Conservation (phyloP, 2,113 vertebrate genomes). For the Xiphorhynchus elegans region DNA sequence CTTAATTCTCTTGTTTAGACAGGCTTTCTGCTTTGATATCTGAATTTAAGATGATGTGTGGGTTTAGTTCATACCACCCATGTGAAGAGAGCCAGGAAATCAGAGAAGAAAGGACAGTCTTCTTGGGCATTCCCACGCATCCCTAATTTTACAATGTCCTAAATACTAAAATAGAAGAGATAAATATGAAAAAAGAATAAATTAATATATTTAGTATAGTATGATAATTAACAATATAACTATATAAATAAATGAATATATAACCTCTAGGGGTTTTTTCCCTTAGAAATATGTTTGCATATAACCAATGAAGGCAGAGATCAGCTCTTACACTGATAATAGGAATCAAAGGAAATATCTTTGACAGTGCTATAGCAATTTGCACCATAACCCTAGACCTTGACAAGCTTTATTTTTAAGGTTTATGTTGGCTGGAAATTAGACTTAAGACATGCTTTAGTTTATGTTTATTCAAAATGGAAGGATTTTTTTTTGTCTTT, state of each 20-base stretch:
- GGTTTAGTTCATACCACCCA: neutral
- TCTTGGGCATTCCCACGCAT: neutral
- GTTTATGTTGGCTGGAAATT: neutral
- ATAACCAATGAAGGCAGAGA: neutral
- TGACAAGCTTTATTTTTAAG: neutral
- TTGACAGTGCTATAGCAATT: neutral
- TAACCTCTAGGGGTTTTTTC: fast-evolving
- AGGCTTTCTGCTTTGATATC: neutral
- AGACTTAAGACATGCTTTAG: neutral
- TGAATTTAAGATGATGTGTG: neutral
- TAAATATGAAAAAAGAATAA: neutral
- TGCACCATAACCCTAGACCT: neutral
- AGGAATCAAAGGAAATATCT: neutral
- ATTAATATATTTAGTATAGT: too few relatives aligned
- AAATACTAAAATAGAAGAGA: neutral
- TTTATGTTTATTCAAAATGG: neutral
- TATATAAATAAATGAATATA: neutral
- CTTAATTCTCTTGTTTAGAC: neutral
- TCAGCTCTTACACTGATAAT: neutral
- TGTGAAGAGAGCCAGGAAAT: neutral
- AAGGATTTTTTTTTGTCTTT: neutral
- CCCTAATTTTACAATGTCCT: neutral
- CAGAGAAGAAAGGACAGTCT: neutral
- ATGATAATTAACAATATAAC: neutral
- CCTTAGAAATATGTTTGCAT: neutral